Evolutionary conservation across 2,113 vertebrate genomes (phyloP).

Genomic region (Nothobranchius furzeri): DNA sequence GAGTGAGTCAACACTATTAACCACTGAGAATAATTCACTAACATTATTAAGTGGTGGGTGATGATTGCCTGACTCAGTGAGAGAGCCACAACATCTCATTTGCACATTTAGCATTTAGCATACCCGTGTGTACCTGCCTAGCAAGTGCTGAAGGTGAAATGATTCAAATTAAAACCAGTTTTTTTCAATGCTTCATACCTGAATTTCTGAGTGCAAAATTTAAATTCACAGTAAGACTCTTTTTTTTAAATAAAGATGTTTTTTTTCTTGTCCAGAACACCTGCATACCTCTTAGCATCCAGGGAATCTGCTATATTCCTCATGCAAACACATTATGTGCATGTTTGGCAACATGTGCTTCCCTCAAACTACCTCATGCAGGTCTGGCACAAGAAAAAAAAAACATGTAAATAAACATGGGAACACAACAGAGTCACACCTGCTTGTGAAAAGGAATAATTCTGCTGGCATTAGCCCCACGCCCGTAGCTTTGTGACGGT

Average conservation of each 20-base stretch:
- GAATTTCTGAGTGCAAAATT: background rate
- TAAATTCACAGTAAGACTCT: conserved; percentile 2
- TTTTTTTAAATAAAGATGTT: too few relatives aligned
- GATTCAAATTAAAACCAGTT: conserved; percentile 16
- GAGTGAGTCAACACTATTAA: conserved; percentile 58
- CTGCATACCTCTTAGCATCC: conserved; percentile 27
- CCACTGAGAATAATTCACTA: conserved; percentile 44
- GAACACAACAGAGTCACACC: conserved; percentile 67
- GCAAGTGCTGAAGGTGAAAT: conserved; percentile 29
- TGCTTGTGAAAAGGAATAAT: conserved; percentile 66
- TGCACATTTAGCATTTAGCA: conserved; percentile 63
- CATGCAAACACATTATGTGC: conserved; percentile 56
- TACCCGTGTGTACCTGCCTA: conserved; percentile 40
- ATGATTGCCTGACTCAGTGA: conserved; percentile 60
- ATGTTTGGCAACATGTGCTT: conserved; percentile 54
- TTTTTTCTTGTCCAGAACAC: conserved; percentile 14
- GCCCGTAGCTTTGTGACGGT: conserved; percentile 65
- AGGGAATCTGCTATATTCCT: conserved; percentile 37
- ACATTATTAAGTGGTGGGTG: conserved; percentile 45
- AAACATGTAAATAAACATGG: conserved; percentile 73
- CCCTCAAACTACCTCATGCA: conserved; percentile 56
- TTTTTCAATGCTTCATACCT: background rate
- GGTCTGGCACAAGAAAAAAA: conserved; percentile 42
- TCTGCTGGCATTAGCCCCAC: conserved; percentile 53
- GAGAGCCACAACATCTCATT: conserved; percentile 60